Evolutionary conservation across 1,140 invertebrate genomes (phyloP).

Genomic region (Drosophila ananassae): DNA sequence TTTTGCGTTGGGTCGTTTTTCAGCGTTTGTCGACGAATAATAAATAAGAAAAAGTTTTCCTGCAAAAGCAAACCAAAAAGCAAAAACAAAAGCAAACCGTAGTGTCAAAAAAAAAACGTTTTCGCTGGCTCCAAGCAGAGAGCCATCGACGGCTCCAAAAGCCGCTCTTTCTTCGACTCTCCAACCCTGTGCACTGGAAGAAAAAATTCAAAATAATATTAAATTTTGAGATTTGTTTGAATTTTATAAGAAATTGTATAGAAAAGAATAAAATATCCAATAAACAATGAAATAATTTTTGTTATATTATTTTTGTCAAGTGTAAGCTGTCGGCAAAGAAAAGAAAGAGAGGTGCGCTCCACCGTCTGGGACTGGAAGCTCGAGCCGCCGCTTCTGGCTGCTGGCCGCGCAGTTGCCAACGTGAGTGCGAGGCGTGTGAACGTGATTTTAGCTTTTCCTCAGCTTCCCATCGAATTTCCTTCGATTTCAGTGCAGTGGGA

Average conservation of each 20-base stretch:
- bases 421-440: slow-evolving; percentile 83
- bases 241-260: background rate
- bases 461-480: slow-evolving; percentile 24
- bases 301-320: background rate
- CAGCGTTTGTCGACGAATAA: slow-evolving; percentile 78
- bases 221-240: background rate
- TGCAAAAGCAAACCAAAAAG: slow-evolving; percentile 65
- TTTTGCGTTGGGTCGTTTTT: slow-evolving; percentile 63
- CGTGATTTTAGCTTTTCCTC: slow-evolving; percentile 63
- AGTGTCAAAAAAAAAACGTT: slow-evolving; percentile 68
- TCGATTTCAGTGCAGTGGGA: slow-evolving; percentile 30
- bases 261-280: background rate
- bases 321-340: background rate
- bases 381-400: slow-evolving; percentile 23
- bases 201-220: background rate
- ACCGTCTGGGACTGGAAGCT: slow-evolving; percentile 34
- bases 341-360: slow-evolving; percentile 19
- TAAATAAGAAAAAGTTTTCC: slow-evolving; percentile 83
- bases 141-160: slow-evolving; percentile 27
- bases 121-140: slow-evolving; percentile 59
- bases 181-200: slow-evolving; percentile 11
- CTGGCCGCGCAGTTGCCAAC: slow-evolving; percentile 75
- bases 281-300: too few relatives aligned
- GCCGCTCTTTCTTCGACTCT: slow-evolving; percentile 13
- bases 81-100: slow-evolving; percentile 29